phyloP scores from a whole-genome alignment of 2,113 vertebrate genomes.

The Cebidichthys violaceus region DNA sequence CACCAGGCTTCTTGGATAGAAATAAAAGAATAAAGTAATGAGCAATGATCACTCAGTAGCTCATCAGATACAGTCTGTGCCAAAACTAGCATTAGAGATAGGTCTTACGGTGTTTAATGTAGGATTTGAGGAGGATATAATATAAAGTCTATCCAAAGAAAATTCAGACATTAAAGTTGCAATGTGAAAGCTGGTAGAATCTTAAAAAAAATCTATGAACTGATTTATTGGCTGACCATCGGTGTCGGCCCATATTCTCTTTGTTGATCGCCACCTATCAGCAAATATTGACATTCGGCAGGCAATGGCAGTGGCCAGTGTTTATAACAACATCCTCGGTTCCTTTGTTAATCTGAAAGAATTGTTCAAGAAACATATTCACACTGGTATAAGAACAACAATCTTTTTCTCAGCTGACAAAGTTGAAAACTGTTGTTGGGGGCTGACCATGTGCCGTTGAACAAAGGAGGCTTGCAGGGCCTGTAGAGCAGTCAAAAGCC shows the following conservation, averaged over 20 bases:
- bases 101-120: background rate
- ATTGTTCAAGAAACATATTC: background rate
- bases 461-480: too few relatives aligned
- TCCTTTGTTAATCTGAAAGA: background rate
- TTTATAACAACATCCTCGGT: background rate
- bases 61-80: background rate
- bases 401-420: background rate
- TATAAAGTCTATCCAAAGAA: background rate
- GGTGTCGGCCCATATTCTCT: background rate
- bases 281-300: background rate
- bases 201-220: background rate
- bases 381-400: background rate
- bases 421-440: background rate
- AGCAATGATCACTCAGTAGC: background rate
- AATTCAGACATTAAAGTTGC: background rate
- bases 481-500: too few relatives aligned
- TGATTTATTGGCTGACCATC: background rate
- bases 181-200: background rate
- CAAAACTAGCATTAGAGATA: background rate
- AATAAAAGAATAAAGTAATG: slow-evolving; percentile 10
- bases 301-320: background rate
- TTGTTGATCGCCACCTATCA: background rate
- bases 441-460: too few relatives aligned
- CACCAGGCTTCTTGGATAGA: background rate
- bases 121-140: background rate